A percentile compares a stretch with the other conserved stretches of the same genome.
Evolutionary conservation across 2,797 vertebrate species (phyloP).

Genomic region (Aythya fuligula): DNA sequence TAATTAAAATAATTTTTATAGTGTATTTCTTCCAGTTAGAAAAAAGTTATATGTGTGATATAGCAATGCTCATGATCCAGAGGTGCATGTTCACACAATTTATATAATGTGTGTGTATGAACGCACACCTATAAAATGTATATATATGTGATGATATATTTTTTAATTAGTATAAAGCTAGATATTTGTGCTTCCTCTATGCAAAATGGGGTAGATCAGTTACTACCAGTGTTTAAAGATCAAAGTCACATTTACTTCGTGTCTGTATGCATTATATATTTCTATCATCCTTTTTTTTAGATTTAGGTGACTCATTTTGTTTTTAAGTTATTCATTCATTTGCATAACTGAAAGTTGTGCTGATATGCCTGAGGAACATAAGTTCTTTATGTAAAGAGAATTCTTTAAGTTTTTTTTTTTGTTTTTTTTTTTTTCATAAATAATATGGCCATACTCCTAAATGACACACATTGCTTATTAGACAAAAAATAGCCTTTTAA

Average conservation of each 20-base stretch:
- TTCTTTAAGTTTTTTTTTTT: background rate
- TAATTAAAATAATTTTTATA: background rate
- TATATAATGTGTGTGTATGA: no score
- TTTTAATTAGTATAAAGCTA: background rate
- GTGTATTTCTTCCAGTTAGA: background rate
- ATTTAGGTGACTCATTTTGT: conserved; percentile 12
- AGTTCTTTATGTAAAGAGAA: background rate
- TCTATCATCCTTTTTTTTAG: background rate
- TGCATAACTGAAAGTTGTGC: conserved; percentile 41
- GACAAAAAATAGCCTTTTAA: background rate
- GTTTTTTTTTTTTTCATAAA: background rate
- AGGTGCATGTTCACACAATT: background rate
- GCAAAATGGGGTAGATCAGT: background rate
- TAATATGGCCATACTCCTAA: background rate
- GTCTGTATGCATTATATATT: background rate
- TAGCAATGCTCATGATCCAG: no score
- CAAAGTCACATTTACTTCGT: conserved; percentile 40
- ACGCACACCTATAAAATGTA: background rate
- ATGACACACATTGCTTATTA: conserved; percentile 30
- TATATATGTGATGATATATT: background rate
- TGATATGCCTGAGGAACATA: background rate
- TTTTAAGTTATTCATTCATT: conserved; percentile 57
- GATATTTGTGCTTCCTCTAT: background rate
- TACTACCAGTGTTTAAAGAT: background rate
- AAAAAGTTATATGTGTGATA: background rate